Percentiles rank a stretch among this genome's conserved stretches.
Conservation (phyloP, 2,797 vertebrate species). For the Acropternis orthonyx region DNA sequence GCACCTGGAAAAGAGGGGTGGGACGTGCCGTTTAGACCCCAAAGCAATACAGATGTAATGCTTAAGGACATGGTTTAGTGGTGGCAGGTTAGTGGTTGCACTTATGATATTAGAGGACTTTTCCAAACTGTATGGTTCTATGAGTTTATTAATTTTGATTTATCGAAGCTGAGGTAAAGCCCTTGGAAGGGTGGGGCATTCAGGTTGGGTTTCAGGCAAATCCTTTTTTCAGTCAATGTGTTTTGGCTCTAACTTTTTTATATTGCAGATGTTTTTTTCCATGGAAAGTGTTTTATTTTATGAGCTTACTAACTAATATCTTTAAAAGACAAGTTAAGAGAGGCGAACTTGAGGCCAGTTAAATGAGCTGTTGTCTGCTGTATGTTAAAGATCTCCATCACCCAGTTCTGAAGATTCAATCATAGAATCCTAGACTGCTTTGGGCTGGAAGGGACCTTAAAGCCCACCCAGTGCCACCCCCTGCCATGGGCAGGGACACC, state of each 20-base stretch:
- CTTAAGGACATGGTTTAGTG: background rate
- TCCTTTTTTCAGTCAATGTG: background rate
- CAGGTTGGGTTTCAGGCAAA: slow-evolving; percentile 1
- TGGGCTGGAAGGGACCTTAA: background rate
- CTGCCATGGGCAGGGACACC: background rate
- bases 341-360: background rate
- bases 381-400: background rate
- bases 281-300: background rate
- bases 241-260: background rate
- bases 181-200: background rate
- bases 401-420: background rate
- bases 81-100: background rate
- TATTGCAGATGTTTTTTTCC: background rate
- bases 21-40: background rate
- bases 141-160: background rate
- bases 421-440: background rate
- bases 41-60: background rate
- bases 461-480: background rate
- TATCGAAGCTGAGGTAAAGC: background rate
- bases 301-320: background rate
- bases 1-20: background rate
- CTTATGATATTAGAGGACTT: background rate
- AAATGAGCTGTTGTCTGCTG: background rate
- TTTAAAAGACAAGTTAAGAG: background rate
- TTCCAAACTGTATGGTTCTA: background rate